These are phyloP conservation scores for Urocitellus parryii DNA, from an alignment of 2,113 vertebrate species.

Conservation along the genomic window DNA sequence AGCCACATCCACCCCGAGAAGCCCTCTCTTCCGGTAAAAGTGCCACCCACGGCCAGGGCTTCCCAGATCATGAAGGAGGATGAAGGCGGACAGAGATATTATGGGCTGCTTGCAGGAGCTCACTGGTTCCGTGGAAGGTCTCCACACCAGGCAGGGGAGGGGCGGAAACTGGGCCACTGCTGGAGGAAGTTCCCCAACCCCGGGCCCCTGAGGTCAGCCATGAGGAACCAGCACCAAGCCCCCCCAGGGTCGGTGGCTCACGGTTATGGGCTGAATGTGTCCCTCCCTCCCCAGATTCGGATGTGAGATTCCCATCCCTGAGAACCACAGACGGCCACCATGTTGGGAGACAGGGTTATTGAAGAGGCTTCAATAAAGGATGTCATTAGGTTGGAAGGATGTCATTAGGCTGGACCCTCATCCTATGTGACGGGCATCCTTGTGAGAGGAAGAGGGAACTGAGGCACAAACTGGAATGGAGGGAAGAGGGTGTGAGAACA, in stretches of 20 bases:
- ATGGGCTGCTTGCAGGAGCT: accelerated
- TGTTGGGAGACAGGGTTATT: neutral
- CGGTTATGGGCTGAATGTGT: neutral
- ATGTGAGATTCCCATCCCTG: neutral
- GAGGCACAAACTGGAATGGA: neutral
- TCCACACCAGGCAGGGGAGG: neutral
- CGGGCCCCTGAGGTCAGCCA: neutral
- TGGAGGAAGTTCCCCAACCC: too few species aligned
- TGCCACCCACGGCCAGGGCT: too few species aligned
- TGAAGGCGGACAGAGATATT: neutral
- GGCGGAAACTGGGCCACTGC: neutral
- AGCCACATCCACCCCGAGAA: neutral
- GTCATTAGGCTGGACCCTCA: neutral
- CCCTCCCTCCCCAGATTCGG: neutral
- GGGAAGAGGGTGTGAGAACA: neutral
- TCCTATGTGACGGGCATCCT: neutral
- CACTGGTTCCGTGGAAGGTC: neutral
- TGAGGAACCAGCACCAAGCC: neutral
- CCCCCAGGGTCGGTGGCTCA: neutral
- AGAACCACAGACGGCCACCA: neutral
- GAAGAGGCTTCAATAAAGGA: too few species aligned
- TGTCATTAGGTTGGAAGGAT: neutral
- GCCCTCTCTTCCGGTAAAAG: neutral
- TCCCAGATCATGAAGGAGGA: neutral
- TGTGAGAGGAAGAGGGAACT: neutral